Percentiles rank a stretch among this genome's conserved stretches.
phyloP scores from a whole-genome alignment of 2,888 invertebrate genomes.

The Drosophila paucipuncta region DNA sequence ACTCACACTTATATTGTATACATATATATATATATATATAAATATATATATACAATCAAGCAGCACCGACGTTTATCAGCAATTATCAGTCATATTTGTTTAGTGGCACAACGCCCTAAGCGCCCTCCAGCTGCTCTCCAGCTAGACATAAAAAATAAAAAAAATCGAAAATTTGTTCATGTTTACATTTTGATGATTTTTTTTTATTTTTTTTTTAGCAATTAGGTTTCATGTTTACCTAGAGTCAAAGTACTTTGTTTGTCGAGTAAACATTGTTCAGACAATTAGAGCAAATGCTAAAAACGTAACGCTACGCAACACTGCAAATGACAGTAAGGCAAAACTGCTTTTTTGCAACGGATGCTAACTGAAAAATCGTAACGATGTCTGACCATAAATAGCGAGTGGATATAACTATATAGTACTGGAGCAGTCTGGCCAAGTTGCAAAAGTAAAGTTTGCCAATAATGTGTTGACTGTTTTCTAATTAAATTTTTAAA shows the following conservation, averaged over 20 bases:
- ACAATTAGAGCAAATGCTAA: slow-evolving; percentile 45
- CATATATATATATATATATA: background rate
- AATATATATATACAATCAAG: slow-evolving; percentile 24
- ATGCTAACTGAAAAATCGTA: background rate
- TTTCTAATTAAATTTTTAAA: background rate
- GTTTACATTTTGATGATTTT: slow-evolving; percentile 14
- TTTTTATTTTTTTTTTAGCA: slow-evolving; percentile 46
- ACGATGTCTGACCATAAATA: background rate
- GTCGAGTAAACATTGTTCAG: slow-evolving; percentile 54
- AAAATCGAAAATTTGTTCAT: slow-evolving; percentile 4
- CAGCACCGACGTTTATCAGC: slow-evolving; percentile 60
- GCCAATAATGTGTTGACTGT: slow-evolving; percentile 10
- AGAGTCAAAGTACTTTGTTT: slow-evolving; percentile 54
- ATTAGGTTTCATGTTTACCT: slow-evolving; percentile 58
- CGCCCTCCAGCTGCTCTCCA: slow-evolving; percentile 44
- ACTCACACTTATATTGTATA: background rate
- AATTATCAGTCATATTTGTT: slow-evolving; percentile 63
- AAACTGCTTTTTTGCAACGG: background rate
- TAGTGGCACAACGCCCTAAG: slow-evolving; percentile 65
- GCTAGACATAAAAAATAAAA: slow-evolving; percentile 2
- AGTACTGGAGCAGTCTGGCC: background rate
- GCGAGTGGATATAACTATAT: background rate
- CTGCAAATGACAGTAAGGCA: slow-evolving; percentile 11
- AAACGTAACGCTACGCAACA: slow-evolving; percentile 33
- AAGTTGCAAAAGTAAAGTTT: slow-evolving; percentile 7